Percentiles rank a stretch among this genome's conserved stretches.
Conservation (phyloP, 1,140 invertebrate genomes). For the Diachasma alloeum region DNA sequence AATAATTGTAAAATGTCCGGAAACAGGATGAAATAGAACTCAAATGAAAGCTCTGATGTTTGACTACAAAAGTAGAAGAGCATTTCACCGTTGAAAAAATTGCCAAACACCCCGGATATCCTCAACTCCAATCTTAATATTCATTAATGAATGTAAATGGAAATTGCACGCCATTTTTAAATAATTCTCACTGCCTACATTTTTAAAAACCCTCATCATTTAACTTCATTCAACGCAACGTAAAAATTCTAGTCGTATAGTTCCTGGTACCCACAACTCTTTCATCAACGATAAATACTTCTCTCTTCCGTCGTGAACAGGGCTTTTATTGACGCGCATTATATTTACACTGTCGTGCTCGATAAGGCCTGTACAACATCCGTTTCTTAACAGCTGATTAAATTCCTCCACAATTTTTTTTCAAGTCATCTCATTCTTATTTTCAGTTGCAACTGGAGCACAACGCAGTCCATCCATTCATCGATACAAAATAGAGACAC, state of each 20-base stretch:
- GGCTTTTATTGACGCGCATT: background rate
- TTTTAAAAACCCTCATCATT: background rate
- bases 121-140: too few species aligned
- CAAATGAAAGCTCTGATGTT: too few species aligned
- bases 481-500: background rate
- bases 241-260: background rate
- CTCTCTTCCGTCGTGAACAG: background rate
- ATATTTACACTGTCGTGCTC: background rate
- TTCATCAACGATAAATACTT: background rate
- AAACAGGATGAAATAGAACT: too few species aligned
- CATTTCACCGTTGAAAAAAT: too few species aligned
- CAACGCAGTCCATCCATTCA: background rate
- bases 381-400: conserved; percentile 13
- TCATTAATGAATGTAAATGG: too few species aligned
- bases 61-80: too few species aligned
- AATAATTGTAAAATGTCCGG: too few species aligned
- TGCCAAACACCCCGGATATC: too few species aligned
- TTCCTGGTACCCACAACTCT: background rate
- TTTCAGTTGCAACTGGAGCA: background rate
- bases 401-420: background rate
- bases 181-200: background rate
- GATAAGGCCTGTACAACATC: background rate
- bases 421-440: background rate
- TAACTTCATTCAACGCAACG: background rate
- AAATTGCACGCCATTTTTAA: too few species aligned